Evolutionary conservation across 2,888 invertebrate species (phyloP).

Genomic region (Eudemis profundana): DNA sequence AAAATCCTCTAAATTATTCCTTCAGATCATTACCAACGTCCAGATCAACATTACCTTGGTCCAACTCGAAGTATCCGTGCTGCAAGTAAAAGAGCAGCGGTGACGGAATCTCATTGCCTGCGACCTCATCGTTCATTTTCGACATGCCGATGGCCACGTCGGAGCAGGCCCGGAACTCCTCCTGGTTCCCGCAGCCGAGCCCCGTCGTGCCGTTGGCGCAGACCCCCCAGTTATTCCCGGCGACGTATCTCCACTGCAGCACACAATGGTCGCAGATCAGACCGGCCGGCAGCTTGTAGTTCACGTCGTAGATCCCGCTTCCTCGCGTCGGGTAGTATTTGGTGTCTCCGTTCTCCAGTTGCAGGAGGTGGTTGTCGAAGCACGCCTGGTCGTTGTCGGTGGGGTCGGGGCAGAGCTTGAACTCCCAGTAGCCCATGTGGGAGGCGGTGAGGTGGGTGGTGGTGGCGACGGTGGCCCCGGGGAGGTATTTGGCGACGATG

Average conservation of each 20-base stretch:
- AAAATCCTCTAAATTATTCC: slow-evolving; percentile 19
- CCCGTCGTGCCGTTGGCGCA: slow-evolving; percentile 89
- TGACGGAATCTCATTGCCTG: slow-evolving; percentile 54
- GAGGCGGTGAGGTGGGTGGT: slow-evolving; percentile 92
- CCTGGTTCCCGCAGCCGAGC: slow-evolving; percentile 94
- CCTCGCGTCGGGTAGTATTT: slow-evolving; percentile 89
- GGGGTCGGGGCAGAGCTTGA: slow-evolving; percentile 91
- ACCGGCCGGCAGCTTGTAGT: slow-evolving; percentile 85
- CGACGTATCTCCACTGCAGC: slow-evolving; percentile 94
- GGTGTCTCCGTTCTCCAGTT: slow-evolving; percentile 81
- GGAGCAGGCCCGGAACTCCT: slow-evolving; percentile 93
- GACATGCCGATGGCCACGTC: slow-evolving; percentile 89
- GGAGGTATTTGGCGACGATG: slow-evolving; percentile 89
- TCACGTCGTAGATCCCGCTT: slow-evolving; percentile 88
- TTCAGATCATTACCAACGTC: slow-evolving; percentile 37
- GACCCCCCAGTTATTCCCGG: slow-evolving; percentile 93
- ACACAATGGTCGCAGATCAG: slow-evolving; percentile 92
- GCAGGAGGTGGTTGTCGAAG: slow-evolving; percentile 88
- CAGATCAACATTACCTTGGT: slow-evolving; percentile 52
- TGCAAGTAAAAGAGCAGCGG: slow-evolving; percentile 53
- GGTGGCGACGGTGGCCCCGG: slow-evolving; percentile 87
- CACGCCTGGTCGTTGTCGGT: slow-evolving; percentile 89
- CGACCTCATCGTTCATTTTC: slow-evolving; percentile 52
- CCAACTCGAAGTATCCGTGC: slow-evolving; percentile 54
- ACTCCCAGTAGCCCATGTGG: slow-evolving; percentile 93